Evolutionary conservation across 2,113 vertebrate species (phyloP).

Genomic region (Corythaeola cristata): DNA sequence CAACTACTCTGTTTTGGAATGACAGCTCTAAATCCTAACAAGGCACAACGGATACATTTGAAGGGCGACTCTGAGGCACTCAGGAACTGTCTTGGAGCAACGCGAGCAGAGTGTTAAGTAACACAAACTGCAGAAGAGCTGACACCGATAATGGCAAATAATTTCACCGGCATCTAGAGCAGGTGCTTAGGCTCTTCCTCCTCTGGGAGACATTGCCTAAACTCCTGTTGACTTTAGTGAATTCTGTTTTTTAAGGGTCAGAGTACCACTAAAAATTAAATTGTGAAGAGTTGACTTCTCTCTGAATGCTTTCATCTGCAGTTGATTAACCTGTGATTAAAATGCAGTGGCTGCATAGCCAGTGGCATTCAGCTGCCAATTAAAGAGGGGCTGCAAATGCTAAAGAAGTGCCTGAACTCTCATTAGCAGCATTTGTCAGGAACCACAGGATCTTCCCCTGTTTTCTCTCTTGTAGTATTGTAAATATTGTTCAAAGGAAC

Average conservation of each 20-base stretch:
- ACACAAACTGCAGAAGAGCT: background rate
- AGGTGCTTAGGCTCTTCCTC: background rate
- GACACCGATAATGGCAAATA: background rate
- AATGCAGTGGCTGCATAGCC: background rate
- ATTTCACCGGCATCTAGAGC: background rate
- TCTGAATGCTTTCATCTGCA: background rate
- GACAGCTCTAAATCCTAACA: background rate
- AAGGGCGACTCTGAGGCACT: background rate
- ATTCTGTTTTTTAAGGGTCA: background rate
- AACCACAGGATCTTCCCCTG: background rate
- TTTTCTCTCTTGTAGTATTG: background rate
- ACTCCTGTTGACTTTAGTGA: background rate
- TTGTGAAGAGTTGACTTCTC: background rate
- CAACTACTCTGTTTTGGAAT: background rate
- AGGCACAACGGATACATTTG: background rate
- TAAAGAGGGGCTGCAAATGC: background rate
- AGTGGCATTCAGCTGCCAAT: background rate
- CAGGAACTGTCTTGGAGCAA: background rate
- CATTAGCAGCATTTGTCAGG: slow-evolving; percentile 27
- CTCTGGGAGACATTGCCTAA: background rate
- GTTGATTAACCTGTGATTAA: background rate
- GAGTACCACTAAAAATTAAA: background rate
- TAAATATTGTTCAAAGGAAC: slow-evolving; percentile 49
- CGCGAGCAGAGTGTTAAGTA: background rate
- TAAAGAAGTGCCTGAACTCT: background rate